Evolutionary conservation across 2,888 invertebrate genomes (phyloP), one percentile per base, ranked within the genome.

Genomic region (Drosophila putrida): DNA sequence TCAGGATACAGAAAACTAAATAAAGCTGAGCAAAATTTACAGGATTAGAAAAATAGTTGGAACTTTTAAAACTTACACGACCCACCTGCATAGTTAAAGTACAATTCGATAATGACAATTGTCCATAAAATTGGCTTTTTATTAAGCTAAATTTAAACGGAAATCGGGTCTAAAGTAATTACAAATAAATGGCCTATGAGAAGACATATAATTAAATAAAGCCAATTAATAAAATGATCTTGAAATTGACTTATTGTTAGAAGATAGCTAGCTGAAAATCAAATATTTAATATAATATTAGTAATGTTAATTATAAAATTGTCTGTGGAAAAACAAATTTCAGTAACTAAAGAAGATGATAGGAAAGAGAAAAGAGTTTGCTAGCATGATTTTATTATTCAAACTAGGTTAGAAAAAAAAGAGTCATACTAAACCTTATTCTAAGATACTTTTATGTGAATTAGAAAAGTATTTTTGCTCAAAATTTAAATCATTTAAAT

Each of bases 31-130:
- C 36, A 13, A 3, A 3, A n/a, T 20, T 4, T 0, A 11, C 3
- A 10, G 13, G 11, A 44, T 70, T 51, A 60, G 20, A 28, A 0
- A 2, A 5, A 27, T 25, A 27, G 6, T 36, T 43, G 0, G 9
- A 38, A n/a, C 1, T 31, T 4, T 8, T 28, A 8, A 10, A 51
- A 61, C 9, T 44, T 28, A n/a, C 13, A 41, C 6, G n/a, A 51
- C 55, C 28, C 27, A 82, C 82, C 87, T 86, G 80, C 89, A 86
- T 82, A 39, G 78, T 39, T 72, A 60, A 39, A 20, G 35, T 36
- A 10, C 41, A 46, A 69, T 49, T 66, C 35, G 46, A 28, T 57
- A 47, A 44, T 60, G 67, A 13, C 27, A 39, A 47, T 15, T 39
- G 31, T 13, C 27, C 41, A 36, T 28, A n/a, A 31, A 51, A 60